phyloP scores from a whole-genome alignment of 2,113 vertebrate genomes.

The Narcine bancroftii region DNA sequence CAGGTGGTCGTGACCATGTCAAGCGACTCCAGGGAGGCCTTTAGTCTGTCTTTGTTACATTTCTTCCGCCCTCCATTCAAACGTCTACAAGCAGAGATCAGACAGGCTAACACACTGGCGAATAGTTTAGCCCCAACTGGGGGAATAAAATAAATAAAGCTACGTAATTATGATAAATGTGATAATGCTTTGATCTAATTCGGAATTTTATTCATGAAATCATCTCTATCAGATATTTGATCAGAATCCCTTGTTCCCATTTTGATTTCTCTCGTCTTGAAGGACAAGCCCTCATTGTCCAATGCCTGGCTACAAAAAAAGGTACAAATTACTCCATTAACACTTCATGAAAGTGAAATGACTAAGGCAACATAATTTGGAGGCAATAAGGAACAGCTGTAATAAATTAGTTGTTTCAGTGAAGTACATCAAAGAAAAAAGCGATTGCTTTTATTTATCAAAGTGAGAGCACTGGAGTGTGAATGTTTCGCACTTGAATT shows the following conservation, averaged over 20 bases:
- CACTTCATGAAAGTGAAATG: conserved; percentile 24
- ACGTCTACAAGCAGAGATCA: no score
- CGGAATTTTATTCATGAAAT: neutral
- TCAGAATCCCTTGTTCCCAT: neutral
- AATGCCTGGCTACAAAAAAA: conserved; percentile 31
- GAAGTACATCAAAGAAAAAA: neutral
- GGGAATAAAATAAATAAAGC: neutral
- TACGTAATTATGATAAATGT: neutral
- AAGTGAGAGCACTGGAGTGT: neutral
- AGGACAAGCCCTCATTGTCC: neutral
- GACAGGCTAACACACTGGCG: no score
- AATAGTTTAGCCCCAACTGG: neutral
- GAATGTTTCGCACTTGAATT: neutral
- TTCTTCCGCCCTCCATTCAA: no score
- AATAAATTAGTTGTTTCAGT: neutral
- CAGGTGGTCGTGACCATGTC: no score
- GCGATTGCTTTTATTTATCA: neutral
- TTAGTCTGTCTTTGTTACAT: no score
- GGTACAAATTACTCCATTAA: conserved; percentile 35
- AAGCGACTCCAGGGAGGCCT: no score
- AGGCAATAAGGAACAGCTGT: conserved; percentile 35
- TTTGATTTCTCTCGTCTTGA: neutral
- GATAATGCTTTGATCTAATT: neutral
- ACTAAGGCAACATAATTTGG: conserved; percentile 27
- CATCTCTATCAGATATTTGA: neutral